These are phyloP conservation scores for Drosophila suboccidentalis DNA, from an alignment of 2,888 invertebrate genomes.

Conservation along the genomic window DNA sequence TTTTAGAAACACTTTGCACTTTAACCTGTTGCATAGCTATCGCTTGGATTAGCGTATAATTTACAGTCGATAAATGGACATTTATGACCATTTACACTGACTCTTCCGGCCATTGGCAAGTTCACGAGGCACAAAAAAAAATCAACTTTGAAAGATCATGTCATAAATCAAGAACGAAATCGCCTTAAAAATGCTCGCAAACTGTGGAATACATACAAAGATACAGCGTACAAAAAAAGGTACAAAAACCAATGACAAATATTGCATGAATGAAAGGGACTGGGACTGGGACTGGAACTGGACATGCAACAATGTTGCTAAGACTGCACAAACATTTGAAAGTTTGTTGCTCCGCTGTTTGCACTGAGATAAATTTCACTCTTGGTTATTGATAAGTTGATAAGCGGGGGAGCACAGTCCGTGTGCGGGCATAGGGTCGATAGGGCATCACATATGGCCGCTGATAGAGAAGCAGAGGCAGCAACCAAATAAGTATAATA, in stretches of 20 bases:
- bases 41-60: constrained; percentile 36
- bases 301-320: constrained; percentile 78
- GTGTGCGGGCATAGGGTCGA: constrained; percentile 45
- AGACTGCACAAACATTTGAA: constrained; percentile 75
- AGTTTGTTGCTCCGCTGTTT: constrained; percentile 71
- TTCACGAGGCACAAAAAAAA: constrained; percentile 29
- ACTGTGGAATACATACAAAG: not conserved
- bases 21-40: constrained; percentile 61
- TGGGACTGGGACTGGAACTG: constrained; percentile 25
- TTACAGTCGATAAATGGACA: constrained; percentile 45
- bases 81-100: constrained; percentile 55
- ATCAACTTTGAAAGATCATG: constrained; percentile 18
- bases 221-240: constrained; percentile 25
- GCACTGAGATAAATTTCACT: constrained; percentile 67
- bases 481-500: constrained; percentile 19
- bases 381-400: constrained; percentile 62
- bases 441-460: constrained; percentile 66
- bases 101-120: constrained; percentile 46
- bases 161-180: constrained; percentile 70
- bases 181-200: constrained; percentile 35
- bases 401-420: constrained; percentile 53
- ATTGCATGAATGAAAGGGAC: constrained; percentile 50
- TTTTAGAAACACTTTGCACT: constrained; percentile 22
- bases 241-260: constrained; percentile 46
- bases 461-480: constrained; percentile 53